Evolutionary conservation across 2,797 vertebrate genomes (phyloP), one percentile per base, ranked within the genome.

Genomic region (Pseudopleuronectes americanus): DNA sequence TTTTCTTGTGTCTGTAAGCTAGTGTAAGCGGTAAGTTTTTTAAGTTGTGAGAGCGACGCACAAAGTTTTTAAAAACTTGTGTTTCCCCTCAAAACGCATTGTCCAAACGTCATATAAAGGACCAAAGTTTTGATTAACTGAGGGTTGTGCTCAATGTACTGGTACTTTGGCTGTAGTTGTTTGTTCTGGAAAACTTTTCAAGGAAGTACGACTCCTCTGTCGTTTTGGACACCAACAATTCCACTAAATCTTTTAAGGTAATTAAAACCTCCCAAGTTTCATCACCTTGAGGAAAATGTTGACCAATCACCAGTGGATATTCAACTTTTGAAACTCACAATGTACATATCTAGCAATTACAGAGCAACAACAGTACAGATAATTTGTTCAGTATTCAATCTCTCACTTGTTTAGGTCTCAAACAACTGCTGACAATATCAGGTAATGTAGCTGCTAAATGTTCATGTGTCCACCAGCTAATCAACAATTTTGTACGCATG

Each of bases 191-290:
- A 74, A 28, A 23, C 61, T 0, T 74, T 53, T 69, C 38, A 45
- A 74, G 22, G 65, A 17, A 64, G 24, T 13, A 68, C n/a, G 68
- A 68, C 28, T 77, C 58, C 16, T 69, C 60, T 64, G 64, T 59
- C 14, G 73, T 58, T 64, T 13, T 1, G 1, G 69, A 63, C n/a
- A 68, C 1, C 17, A 55, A n/a, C 38, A 68, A 17, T 73, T 68
- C 59, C 21, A 78, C 45, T 1, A 58, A 19, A 28, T 71, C 71
- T 53, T 70, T 79, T n/a, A 69, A 14, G 24, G 0, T 23, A 49
- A 69, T 73, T 8, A 79, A 41, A 38, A 79, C 31, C 22, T 81
- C 78, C 77, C 72, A 70, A 21, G 61, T 45, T 24, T 23, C 49
- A 52, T 82, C 61, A 0, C 36, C 49, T 5, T 79, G 45, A 10